Evolutionary conservation across 1,140 invertebrate genomes (phyloP).

Genomic region (Brachionus rotundiformis): DNA sequence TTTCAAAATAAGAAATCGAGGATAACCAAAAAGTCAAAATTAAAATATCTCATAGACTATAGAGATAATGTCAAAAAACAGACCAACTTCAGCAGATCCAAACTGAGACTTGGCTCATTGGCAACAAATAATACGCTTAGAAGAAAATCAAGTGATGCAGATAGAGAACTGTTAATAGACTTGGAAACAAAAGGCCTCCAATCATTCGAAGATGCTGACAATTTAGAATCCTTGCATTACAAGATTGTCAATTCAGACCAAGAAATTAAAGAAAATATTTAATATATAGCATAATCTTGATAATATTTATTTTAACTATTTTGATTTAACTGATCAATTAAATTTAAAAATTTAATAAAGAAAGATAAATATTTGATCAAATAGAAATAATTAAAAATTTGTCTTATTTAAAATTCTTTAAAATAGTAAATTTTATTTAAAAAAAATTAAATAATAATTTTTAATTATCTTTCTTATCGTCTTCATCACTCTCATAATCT

Average conservation of each 20-base stretch:
- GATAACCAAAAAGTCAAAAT: neutral
- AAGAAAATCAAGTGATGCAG: constrained; percentile 35
- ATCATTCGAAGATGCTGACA: constrained; percentile 40
- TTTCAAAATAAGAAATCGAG: neutral
- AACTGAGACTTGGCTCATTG: constrained; percentile 4
- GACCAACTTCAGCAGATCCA: neutral
- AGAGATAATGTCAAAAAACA: neutral
- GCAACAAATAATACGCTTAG: neutral
- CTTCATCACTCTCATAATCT: constrained; percentile 36
- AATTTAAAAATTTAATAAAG: too few species aligned
- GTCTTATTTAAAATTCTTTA: too few species aligned
- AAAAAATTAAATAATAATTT: neutral
- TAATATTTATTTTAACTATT: too few species aligned
- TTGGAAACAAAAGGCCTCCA: constrained; percentile 20
- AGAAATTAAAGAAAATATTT: neutral
- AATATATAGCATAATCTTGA: neutral
- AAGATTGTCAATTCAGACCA: constrained; percentile 43
- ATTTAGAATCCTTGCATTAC: constrained; percentile 25
- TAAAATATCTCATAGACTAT: neutral
- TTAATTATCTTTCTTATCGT: neutral
- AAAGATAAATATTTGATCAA: too few species aligned
- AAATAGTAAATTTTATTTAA: too few species aligned
- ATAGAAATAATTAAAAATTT: too few species aligned
- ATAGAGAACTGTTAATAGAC: constrained; percentile 1
- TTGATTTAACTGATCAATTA: too few species aligned